Base-by-base conservation (phyloP, 2,797 vertebrate genomes). In the Alcedo atthis region DNA sequence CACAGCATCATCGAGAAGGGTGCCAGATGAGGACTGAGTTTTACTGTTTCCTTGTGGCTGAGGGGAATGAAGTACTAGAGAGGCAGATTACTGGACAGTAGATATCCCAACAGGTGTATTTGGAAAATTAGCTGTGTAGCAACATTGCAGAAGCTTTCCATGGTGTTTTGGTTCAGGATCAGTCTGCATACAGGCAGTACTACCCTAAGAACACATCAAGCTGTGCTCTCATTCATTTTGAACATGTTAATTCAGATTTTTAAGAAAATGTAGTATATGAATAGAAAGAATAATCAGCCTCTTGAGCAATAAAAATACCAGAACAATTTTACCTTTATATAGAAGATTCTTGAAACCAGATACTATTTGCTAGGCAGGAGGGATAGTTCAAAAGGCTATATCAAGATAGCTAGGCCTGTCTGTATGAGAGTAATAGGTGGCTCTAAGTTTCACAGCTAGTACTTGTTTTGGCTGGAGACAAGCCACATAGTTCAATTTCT, bases 101-200 rank as follows among this genome's bases (percentile, higher is more conserved):
- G 26, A 17, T 40, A 49, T 51, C 37, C 25, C 40, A n/a, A 32
- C 26, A 10, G 3, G 4, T 0, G 1, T 19, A 16, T 20, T n/a
- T 61, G 45, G 53, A 85, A 85, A 82, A 80, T 45, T 19, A 80
- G 6, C 30, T 63, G 10, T 20, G 26, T 37, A 80, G 40, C 30
- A 77, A 26, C 1, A 3, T 8, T 67, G 25, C 49, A 57, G 45
- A 79, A 66, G 33, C 20, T 25, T 80, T 80, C 40, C 37, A 3
- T 6, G 57, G 7, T 30, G 20, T 69, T 86, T 46, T 26, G 48
- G 48, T 32, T 20, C 30, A 64, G 21, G 12, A 35, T 89, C 58
- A 40, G 5, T 62, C 42, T 74, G n/a, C 12, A 1, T 54, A 24
- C 12, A 15, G 13, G 76, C 46, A 61, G 57, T 45, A 15, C 14